phyloP scores from a whole-genome alignment of 2,888 invertebrate species.

The Leptogaster cylindrica region DNA sequence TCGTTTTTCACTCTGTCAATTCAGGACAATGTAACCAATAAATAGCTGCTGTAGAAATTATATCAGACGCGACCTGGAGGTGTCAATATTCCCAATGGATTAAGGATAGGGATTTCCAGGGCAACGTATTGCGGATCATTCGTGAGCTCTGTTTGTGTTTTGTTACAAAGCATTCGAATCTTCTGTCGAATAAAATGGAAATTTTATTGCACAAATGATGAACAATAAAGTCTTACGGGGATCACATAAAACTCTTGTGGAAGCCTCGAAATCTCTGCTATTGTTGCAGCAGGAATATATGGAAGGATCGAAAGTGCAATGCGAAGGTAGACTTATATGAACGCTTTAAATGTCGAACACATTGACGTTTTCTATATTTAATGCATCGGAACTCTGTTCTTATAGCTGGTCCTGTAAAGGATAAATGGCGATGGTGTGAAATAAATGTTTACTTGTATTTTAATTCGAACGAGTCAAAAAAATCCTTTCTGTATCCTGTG shows the following conservation, averaged over 20 bases:
- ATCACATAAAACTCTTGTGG: not conserved
- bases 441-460: no score
- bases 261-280: not conserved
- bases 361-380: not conserved
- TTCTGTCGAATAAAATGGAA: slow-evolving; percentile 5
- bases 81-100: no score
- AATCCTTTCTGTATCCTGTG: no score
- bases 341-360: not conserved
- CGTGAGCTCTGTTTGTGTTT: no score
- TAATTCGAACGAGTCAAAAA: no score
- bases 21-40: no score
- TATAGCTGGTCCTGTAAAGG: not conserved
- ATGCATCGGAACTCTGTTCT: not conserved
- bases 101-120: no score
- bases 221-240: slow-evolving; percentile 17
- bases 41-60: no score
- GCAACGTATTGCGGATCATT: no score
- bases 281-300: not conserved
- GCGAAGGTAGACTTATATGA: slow-evolving; percentile 4
- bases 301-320: not conserved
- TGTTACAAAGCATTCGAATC: not conserved
- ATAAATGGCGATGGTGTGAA: no score
- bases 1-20: no score
- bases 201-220: slow-evolving; percentile 19
- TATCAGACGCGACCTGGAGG: no score